Base-by-base conservation (phyloP, 2,113 vertebrate species). In the Anthoscopus minutus region DNA sequence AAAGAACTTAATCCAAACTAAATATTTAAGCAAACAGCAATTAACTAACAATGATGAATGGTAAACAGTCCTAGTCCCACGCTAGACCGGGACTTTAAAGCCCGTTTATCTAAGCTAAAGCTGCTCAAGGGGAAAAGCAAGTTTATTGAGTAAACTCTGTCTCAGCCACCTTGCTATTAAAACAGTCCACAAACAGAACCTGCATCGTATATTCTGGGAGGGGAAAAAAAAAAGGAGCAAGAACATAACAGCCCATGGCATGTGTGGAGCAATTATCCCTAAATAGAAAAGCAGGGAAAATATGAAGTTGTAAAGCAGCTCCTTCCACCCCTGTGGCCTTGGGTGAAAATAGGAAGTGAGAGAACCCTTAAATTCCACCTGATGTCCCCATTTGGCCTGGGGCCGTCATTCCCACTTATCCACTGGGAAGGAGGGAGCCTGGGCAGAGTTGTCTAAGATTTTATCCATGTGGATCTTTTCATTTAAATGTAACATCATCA, bases 11-110 rank as follows among this genome's bases (percentile, higher is more conserved):
- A 89, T 95, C 77, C 91, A 95, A 94, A 48, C 73, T 81, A 95
- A 96, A 92, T 96, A 95, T 96, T 96, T 94, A 89, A 89, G 42
- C 64, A 78, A 84, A 91, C 22, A 74, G 91, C 92, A 93, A 86
- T 96, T 92, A 96, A 92, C 88, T 60, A 84, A 78, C 81, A 79
- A 81, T 31, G 92, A 96, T 93, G 88, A 56, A 94, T 71, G 61
- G 86, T 40, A 95, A 96, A 93, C 82, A 88, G 48, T 33, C 57
- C 56, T 9, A 33, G 92, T 83, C 95, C 89, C 67, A 90, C 48
- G 60, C 92, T 93, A 51, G 79, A 7, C 48, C 21, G 27, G 60
- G 81, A 47, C 92, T 95, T 92, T 61, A 88, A 81, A 89, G 87
- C 35, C 51, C 35, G 11, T 92, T 96, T 93, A 94, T 94, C 88